Evolutionary conservation across 2,888 invertebrate species (phyloP).

Genomic region (Pogonocherus hispidulus): DNA sequence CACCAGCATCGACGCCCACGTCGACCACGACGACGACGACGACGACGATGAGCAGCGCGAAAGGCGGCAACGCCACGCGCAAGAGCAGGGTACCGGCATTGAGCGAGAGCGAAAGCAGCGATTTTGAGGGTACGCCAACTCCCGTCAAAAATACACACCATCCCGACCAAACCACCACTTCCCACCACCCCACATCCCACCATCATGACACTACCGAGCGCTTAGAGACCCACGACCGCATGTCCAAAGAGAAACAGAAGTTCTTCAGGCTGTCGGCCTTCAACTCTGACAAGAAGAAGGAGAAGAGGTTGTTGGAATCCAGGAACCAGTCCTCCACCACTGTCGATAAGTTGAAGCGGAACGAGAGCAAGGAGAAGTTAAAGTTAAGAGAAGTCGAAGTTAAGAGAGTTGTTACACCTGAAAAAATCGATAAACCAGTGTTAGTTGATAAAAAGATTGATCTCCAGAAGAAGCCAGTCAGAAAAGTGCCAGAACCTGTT

Average conservation of each 20-base stretch:
- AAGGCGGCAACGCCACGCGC: constrained; percentile 64
- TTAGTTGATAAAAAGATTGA: constrained; percentile 2
- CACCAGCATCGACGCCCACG: no score
- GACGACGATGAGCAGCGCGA: constrained; percentile 39
- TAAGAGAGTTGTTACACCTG: neutral
- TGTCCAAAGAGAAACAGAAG: constrained; percentile 90
- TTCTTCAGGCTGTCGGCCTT: constrained; percentile 87
- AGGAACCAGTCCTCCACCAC: constrained; percentile 8
- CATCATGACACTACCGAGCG: constrained; percentile 60
- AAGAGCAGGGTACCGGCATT: constrained; percentile 63
- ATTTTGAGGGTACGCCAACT: constrained; percentile 68
- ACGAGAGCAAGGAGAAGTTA: constrained; percentile 6
- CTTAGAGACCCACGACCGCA: constrained; percentile 78
- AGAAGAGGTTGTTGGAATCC: constrained; percentile 34
- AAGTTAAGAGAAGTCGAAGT: no score
- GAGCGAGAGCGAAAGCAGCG: constrained; percentile 63
- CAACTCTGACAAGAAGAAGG: constrained; percentile 77
- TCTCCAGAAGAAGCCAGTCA: neutral
- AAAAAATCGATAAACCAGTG: neutral
- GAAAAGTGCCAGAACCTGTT: constrained; percentile 5
- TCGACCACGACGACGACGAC: constrained; percentile 17
- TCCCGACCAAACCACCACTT: constrained; percentile 39
- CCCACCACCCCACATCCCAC: constrained; percentile 42
- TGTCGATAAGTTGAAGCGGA: constrained; percentile 17
- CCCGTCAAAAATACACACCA: constrained; percentile 45